Conservation (phyloP, 2,888 invertebrate genomes). For the Nomada hirtipes region DNA sequence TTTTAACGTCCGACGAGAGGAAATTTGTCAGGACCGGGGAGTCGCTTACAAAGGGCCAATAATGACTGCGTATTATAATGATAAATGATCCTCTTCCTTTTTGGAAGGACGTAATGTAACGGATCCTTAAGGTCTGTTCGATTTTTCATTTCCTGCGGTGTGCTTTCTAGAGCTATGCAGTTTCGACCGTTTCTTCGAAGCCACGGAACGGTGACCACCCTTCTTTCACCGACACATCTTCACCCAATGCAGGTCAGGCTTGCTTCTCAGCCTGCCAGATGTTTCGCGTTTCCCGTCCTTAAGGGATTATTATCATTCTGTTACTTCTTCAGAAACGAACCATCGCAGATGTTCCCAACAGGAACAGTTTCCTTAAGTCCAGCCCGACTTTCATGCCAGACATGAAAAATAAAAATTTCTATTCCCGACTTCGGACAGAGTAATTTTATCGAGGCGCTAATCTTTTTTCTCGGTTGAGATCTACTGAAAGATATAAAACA, state of each 20-base stretch:
- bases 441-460: too few species aligned
- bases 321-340: background rate
- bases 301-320: background rate
- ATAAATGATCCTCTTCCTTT: conserved; percentile 10
- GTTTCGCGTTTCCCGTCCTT: conserved; percentile 2
- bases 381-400: too few species aligned
- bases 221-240: conserved; percentile 4
- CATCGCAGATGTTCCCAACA: background rate
- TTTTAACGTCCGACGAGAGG: too few species aligned
- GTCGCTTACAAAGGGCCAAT: background rate
- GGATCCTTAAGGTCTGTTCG: conserved; percentile 22
- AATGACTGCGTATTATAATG: conserved; percentile 2
- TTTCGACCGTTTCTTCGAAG: conserved; percentile 9
- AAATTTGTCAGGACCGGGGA: too few species aligned
- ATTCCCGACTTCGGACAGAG: too few species aligned
- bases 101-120: conserved; percentile 1
- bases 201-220: conserved; percentile 40
- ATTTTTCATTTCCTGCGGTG: conserved; percentile 40
- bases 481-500: too few species aligned
- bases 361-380: background rate
- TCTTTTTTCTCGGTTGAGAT: too few species aligned
- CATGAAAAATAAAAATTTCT: too few species aligned
- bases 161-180: conserved; percentile 10
- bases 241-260: conserved; percentile 23
- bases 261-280: conserved; percentile 21